Evolutionary conservation across 2,113 vertebrate species (phyloP).

Genomic region (Nettapus auritus): DNA sequence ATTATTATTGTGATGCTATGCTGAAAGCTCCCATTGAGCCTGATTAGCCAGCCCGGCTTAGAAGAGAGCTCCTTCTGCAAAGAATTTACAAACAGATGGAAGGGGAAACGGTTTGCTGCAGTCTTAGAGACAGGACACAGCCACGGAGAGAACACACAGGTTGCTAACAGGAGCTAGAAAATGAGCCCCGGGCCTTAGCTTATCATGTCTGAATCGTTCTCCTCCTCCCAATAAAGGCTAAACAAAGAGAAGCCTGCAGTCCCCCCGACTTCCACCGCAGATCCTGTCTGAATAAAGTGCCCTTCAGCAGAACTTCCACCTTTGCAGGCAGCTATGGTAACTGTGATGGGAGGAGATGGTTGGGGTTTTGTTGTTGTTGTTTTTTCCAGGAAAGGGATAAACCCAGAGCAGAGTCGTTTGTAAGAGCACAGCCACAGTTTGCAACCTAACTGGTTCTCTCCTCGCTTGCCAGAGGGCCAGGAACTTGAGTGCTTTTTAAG

Average conservation of each 20-base stretch:
- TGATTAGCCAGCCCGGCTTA: not conserved
- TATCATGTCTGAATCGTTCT: not conserved
- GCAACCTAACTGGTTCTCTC: constrained; percentile 58
- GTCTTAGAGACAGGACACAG: not conserved
- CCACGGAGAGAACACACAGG: not conserved
- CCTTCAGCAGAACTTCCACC: not conserved
- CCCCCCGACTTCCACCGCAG: not conserved
- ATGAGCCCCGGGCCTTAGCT: not conserved
- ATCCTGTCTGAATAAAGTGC: no score
- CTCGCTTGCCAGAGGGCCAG: constrained; percentile 40
- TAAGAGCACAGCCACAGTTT: constrained; percentile 72
- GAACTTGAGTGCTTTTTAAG: constrained; percentile 23
- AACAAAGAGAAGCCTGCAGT: not conserved
- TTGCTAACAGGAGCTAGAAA: not conserved
- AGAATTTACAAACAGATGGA: not conserved
- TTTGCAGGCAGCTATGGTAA: not conserved
- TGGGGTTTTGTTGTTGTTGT: not conserved
- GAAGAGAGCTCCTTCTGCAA: not conserved
- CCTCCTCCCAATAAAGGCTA: not conserved
- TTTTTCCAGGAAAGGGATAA: not conserved
- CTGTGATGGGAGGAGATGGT: not conserved
- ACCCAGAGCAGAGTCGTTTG: constrained; percentile 70
- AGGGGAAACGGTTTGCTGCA: not conserved
- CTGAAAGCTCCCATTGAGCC: not conserved
- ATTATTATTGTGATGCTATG: not conserved